These are phyloP conservation scores for Apotomis capreana DNA, from an alignment of 2,888 invertebrate species.

Conservation along the genomic window DNA sequence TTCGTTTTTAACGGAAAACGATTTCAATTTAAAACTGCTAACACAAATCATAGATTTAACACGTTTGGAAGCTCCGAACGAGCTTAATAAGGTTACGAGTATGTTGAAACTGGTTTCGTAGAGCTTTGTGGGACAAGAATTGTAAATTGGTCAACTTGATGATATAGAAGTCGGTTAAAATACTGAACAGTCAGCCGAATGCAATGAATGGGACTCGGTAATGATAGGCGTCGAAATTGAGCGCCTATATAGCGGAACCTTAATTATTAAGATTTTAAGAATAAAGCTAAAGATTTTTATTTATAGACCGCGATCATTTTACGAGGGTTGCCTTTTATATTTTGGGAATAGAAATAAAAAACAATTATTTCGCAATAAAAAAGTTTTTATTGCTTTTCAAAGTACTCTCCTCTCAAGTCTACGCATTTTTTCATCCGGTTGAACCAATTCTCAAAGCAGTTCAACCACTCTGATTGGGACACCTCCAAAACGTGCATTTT, in stretches of 20 bases:
- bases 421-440: too few species aligned
- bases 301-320: neutral
- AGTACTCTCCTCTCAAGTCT: too few species aligned
- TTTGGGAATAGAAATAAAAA: too few species aligned
- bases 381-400: too few species aligned
- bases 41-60: slow-evolving; percentile 56
- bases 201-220: slow-evolving; percentile 34
- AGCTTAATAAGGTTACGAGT: slow-evolving; percentile 44
- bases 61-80: slow-evolving; percentile 43
- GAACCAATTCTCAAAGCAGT: too few species aligned
- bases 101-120: slow-evolving; percentile 48
- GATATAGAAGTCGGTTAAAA: slow-evolving; percentile 62
- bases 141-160: slow-evolving; percentile 53
- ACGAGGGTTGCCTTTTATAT: too few species aligned
- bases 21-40: slow-evolving; percentile 56
- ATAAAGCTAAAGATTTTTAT: neutral
- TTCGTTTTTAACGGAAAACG: slow-evolving; percentile 52
- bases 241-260: slow-evolving; percentile 18
- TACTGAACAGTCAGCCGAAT: slow-evolving; percentile 49
- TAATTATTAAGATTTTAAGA: slow-evolving; percentile 18
- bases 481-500: too few species aligned
- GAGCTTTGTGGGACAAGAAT: slow-evolving; percentile 56
- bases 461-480: too few species aligned
- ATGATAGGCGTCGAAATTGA: slow-evolving; percentile 26
- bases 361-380: too few species aligned